These are phyloP conservation scores for Hipposideros armiger DNA, from an alignment of 2,113 vertebrate genomes.

Conservation along the genomic window DNA sequence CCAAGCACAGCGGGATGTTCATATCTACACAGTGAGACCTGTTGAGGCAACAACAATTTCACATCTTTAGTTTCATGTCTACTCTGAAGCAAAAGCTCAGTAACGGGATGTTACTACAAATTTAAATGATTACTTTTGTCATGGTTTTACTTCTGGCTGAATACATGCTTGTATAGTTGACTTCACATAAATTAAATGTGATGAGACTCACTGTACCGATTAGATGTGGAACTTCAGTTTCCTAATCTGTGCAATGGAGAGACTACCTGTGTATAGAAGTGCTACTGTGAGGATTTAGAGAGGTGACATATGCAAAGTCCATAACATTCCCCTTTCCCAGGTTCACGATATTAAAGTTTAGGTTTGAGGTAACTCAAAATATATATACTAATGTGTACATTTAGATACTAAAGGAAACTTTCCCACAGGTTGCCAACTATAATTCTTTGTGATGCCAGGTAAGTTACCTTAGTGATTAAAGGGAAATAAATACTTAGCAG, in stretches of 20 bases:
- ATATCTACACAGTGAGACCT: background rate
- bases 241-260: constrained; percentile 4
- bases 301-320: background rate
- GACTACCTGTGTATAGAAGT: background rate
- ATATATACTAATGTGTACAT: background rate
- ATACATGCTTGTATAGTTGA: background rate
- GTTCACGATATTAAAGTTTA: constrained; percentile 23
- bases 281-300: background rate
- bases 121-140: constrained; percentile 35
- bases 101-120: background rate
- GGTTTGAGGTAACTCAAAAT: background rate
- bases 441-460: background rate
- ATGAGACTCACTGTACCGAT: constrained; percentile 16
- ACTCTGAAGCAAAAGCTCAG: constrained; percentile 45
- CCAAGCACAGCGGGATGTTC: background rate
- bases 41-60: background rate
- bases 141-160: constrained; percentile 11
- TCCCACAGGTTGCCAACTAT: background rate
- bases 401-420: constrained; percentile 40
- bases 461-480: constrained; percentile 45
- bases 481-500: constrained; percentile 48
- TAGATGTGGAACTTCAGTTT: background rate
- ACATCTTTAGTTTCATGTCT: background rate
- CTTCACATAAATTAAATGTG: background rate
- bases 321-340: background rate